Conservation (phyloP, 1,140 invertebrate genomes). For the Epicauta chinensis region DNA sequence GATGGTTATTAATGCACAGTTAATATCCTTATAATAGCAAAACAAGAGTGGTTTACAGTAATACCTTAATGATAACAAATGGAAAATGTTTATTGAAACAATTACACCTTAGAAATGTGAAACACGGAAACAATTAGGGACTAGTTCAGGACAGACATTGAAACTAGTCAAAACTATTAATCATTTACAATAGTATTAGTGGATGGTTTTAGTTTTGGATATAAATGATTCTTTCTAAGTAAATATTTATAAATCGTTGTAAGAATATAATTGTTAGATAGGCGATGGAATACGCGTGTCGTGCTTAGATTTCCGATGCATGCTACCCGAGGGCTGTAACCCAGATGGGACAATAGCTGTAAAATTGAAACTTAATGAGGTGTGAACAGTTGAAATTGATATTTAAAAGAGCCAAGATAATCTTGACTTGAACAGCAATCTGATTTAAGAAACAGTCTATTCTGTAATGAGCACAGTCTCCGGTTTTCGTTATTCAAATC, state of each 20-base stretch:
- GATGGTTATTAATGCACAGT: background rate
- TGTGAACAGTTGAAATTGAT: slow-evolving; percentile 45
- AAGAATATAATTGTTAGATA: slow-evolving; percentile 24
- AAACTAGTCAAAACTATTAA: slow-evolving; percentile 11
- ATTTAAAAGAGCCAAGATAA: slow-evolving; percentile 45
- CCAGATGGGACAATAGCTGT: slow-evolving; percentile 45
- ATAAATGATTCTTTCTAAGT: background rate
- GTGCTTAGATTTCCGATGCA: slow-evolving; percentile 39
- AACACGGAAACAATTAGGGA: slow-evolving; percentile 15
- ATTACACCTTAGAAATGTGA: slow-evolving; percentile 18
- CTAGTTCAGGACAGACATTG: slow-evolving; percentile 13
- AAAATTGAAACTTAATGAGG: slow-evolving; percentile 46
- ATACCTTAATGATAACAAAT: slow-evolving; percentile 16
- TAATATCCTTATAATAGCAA: background rate
- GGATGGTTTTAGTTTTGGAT: slow-evolving; percentile 4
- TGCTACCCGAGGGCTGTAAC: slow-evolving; percentile 39
- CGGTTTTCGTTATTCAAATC: slow-evolving; percentile 38
- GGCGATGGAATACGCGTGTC: slow-evolving; percentile 25
- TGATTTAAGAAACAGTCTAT: slow-evolving; percentile 43
- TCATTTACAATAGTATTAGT: slow-evolving; percentile 5
- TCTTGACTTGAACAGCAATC: slow-evolving; percentile 41
- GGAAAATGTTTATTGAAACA: slow-evolving; percentile 17
- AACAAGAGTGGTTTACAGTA: slow-evolving; percentile 2
- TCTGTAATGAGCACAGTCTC: slow-evolving; percentile 38
- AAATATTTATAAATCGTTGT: background rate